Percentiles rank a stretch among this genome's conserved stretches.
These are phyloP conservation scores for Bradypus variegatus DNA, from an alignment of 2,797 vertebrate species.

Conservation along the genomic window DNA sequence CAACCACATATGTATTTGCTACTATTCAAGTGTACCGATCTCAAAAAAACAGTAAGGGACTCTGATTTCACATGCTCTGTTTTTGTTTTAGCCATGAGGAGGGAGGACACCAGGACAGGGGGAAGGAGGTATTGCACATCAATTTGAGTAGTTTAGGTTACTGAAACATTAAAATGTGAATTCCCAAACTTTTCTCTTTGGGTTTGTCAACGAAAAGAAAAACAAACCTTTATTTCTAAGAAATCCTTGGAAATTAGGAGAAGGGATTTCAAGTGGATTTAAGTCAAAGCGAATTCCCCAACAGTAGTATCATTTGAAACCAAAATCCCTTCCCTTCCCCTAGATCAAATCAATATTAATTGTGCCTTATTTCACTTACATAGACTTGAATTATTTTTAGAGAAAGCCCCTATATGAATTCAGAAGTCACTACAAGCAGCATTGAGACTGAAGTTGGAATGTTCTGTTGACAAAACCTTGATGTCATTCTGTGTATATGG, in stretches of 20 bases:
- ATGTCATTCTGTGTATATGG: constrained; percentile 88
- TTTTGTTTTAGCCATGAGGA: constrained; percentile 67
- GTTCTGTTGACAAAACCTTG: constrained; percentile 77
- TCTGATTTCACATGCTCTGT: constrained; percentile 59
- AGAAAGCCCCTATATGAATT: constrained; percentile 73
- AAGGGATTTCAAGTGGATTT: constrained; percentile 59
- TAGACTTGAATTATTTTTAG: constrained; percentile 85
- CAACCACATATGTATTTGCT: constrained; percentile 63
- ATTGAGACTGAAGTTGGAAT: constrained; percentile 80
- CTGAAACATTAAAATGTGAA: constrained; percentile 71
- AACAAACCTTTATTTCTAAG: constrained; percentile 66
- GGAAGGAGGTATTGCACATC: constrained; percentile 39
- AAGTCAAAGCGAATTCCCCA: constrained; percentile 73
- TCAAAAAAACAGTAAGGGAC: constrained; percentile 66
- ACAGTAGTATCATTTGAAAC: constrained; percentile 77
- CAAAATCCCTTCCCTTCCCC: constrained; percentile 69
- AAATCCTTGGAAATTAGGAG: constrained; percentile 64
- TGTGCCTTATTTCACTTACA: constrained; percentile 97
- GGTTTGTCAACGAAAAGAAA: constrained; percentile 48
- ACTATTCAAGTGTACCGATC: constrained; percentile 58
- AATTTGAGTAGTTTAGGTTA: constrained; percentile 63
- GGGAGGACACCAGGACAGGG: constrained; percentile 29
- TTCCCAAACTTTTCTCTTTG: constrained; percentile 67
- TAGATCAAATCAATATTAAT: constrained; percentile 85
- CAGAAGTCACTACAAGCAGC: constrained; percentile 75